Conservation (phyloP, 2,113 vertebrate genomes). For the Oostethus manadensis region DNA sequence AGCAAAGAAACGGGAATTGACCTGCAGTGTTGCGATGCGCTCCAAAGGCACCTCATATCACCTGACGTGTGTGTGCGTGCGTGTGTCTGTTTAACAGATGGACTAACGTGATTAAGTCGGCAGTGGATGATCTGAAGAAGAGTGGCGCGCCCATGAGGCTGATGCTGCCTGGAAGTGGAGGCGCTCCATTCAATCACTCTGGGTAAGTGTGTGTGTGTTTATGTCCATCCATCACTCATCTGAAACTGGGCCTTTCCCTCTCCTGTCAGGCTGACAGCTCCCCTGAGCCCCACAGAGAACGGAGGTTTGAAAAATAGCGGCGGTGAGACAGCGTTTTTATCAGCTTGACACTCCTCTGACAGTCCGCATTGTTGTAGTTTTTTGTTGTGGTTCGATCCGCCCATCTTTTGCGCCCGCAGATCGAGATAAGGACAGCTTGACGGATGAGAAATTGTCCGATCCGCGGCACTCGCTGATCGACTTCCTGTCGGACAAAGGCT, state of each 20-base stretch:
- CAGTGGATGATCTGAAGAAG: slow-evolving; percentile 71
- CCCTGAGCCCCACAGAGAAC: slow-evolving; percentile 66
- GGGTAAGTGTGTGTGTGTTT: slow-evolving; percentile 33
- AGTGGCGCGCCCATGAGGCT: slow-evolving; percentile 40
- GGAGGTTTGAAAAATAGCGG: slow-evolving; percentile 57
- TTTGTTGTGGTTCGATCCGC: slow-evolving; percentile 13
- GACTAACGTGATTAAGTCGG: slow-evolving; percentile 62
- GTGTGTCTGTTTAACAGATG: slow-evolving; percentile 58
- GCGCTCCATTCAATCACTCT: slow-evolving; percentile 36
- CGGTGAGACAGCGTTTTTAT: slow-evolving; percentile 48
- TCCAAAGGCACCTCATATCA: too few species aligned
- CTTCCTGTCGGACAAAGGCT: slow-evolving; percentile 67
- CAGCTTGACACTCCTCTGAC: slow-evolving; percentile 13
- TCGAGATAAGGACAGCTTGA: slow-evolving; percentile 64
- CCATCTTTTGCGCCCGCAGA: slow-evolving; percentile 36
- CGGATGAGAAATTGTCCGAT: slow-evolving; percentile 56
- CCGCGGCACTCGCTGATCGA: slow-evolving; percentile 60
- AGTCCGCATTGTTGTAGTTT: slow-evolving; percentile 19
- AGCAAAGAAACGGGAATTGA: too few species aligned
- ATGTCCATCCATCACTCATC: slow-evolving; percentile 7
- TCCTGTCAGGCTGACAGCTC: slow-evolving; percentile 32
- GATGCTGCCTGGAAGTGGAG: slow-evolving; percentile 20
- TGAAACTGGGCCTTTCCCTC: slow-evolving; percentile 22
- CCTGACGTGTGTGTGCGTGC: slow-evolving; percentile 10
- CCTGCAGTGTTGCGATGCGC: too few species aligned